Percentiles rank a stretch among this genome's conserved stretches.
Evolutionary conservation across 2,113 vertebrate species (phyloP).

Genomic region (Ageneiosus marmoratus): DNA sequence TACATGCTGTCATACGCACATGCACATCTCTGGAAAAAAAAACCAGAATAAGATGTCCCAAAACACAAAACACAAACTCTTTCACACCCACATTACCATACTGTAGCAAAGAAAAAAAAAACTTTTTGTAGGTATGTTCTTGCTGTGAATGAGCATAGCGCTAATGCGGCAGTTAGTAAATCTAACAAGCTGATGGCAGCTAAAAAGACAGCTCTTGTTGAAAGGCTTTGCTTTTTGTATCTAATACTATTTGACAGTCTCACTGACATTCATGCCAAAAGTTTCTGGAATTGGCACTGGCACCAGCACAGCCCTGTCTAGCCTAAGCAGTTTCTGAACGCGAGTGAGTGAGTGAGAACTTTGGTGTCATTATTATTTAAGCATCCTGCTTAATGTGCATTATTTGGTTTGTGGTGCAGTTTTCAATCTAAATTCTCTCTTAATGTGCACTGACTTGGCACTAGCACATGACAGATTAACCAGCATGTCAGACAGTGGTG

Average conservation of each 20-base stretch:
- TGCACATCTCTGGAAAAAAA: neutral
- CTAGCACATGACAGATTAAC: neutral
- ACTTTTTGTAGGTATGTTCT: neutral
- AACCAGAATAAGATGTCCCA: neutral
- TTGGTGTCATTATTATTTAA: neutral
- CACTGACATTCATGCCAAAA: neutral
- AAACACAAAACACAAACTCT: no score
- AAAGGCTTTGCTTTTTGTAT: neutral
- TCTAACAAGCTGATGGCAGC: neutral
- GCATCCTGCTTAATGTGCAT: neutral
- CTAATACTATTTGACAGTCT: neutral
- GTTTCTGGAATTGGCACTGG: neutral
- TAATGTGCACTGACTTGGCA: neutral
- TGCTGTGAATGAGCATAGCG: neutral
- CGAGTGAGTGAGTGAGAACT: neutral
- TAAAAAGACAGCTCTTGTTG: neutral
- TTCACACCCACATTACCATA: neutral
- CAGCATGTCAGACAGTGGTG: neutral
- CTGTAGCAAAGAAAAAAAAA: neutral
- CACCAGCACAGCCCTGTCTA: neutral
- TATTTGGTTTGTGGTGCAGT: neutral
- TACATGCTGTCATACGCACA: slow-evolving; percentile 5
- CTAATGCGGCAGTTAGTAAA: neutral
- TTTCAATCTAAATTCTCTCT: neutral
- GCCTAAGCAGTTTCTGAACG: neutral